Conservation (phyloP, 2,888 invertebrate genomes). For the Uloborus plumipes region DNA sequence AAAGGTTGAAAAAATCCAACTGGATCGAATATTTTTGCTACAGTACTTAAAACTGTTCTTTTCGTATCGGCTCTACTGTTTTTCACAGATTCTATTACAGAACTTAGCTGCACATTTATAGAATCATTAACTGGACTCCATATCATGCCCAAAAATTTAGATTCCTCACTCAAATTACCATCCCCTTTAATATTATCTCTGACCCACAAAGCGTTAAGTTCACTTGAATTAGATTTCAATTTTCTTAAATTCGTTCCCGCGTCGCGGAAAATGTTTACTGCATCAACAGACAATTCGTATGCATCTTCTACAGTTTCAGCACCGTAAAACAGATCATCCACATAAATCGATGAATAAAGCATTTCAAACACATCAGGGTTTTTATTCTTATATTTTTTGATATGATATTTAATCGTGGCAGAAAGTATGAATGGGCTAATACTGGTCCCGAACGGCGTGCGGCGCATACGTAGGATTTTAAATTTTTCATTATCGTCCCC, state of each 20-base stretch:
- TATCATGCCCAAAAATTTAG: slow-evolving; percentile 7
- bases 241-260: slow-evolving; percentile 15
- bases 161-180: neutral
- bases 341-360: neutral
- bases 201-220: neutral
- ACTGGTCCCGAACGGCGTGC: neutral
- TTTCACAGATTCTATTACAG: neutral
- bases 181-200: neutral
- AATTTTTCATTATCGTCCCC: neutral
- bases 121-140: neutral
- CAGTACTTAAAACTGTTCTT: neutral
- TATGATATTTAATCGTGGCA: neutral
- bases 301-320: neutral
- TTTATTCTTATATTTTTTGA: neutral
- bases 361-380: neutral
- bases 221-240: slow-evolving; percentile 5
- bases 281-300: neutral
- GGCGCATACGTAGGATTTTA: neutral
- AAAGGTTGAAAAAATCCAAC: neutral
- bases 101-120: neutral
- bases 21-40: slow-evolving; percentile 3
- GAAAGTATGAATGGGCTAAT: neutral
- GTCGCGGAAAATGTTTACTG: neutral
- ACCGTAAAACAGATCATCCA: neutral
- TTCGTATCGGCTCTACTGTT: neutral